Evolutionary conservation across 2,888 invertebrate genomes (phyloP).

Genomic region (Plusia festucae): DNA sequence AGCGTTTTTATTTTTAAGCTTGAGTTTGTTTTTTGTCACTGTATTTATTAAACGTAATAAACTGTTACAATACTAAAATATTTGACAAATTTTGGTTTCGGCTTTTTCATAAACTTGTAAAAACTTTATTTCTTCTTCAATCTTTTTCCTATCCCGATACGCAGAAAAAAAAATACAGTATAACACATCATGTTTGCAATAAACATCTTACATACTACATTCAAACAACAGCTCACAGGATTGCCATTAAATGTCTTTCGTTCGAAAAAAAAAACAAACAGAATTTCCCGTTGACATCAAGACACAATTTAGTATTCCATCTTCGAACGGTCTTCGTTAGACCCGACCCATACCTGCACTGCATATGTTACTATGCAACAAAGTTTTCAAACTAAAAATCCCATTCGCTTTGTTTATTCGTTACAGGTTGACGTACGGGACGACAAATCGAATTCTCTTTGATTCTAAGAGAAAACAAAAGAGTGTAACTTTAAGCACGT

Average conservation of each 20-base stretch:
- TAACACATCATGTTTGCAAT: background rate
- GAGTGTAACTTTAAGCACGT: conserved; percentile 14
- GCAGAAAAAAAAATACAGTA: background rate
- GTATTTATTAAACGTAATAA: no score
- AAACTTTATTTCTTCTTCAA: background rate
- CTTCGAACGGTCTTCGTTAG: conserved; percentile 85
- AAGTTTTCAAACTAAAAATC: conserved; percentile 81
- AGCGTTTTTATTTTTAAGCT: no score
- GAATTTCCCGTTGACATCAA: conserved; percentile 77
- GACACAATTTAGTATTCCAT: conserved; percentile 78
- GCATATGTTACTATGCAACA: conserved; percentile 84
- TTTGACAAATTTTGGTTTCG: no score
- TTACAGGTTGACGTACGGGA: conserved; percentile 81
- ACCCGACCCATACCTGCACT: conserved; percentile 83
- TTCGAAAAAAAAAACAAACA: conserved; percentile 51
- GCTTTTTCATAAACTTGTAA: no score
- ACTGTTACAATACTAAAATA: no score
- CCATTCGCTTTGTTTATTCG: conserved; percentile 82
- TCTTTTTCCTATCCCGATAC: background rate
- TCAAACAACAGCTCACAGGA: conserved; percentile 48
- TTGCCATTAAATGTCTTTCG: conserved; percentile 36
- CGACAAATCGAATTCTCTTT: conserved; percentile 86
- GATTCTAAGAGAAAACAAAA: conserved; percentile 78
- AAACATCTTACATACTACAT: conserved; percentile 45
- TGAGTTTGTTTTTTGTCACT: no score